phyloP scores from a whole-genome alignment of 2,797 vertebrate species.

The Pseudopleuronectes americanus region DNA sequence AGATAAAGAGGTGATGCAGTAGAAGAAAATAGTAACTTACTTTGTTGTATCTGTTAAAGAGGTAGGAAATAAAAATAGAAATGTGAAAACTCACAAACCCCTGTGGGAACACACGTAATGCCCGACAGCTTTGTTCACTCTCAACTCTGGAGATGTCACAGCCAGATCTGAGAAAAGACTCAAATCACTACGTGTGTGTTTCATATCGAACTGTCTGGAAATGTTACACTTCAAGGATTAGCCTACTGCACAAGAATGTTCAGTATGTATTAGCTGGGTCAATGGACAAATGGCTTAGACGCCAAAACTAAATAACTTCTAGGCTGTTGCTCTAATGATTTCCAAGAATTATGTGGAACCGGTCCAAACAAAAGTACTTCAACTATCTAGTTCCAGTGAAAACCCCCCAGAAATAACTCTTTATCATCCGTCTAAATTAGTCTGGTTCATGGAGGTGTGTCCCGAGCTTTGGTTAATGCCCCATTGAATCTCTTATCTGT shows the following conservation, averaged over 20 bases:
- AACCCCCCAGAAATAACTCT: not conserved
- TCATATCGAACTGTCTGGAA: conserved; percentile 25
- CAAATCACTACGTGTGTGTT: not conserved
- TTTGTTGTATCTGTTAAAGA: conserved; percentile 14
- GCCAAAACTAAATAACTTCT: conserved; percentile 49
- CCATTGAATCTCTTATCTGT: conserved; percentile 45
- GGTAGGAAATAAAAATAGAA: no score
- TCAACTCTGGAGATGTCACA: not conserved
- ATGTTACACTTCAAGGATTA: conserved; percentile 44
- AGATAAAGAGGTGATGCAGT: conserved; percentile 13
- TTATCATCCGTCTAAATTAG: conserved; percentile 35
- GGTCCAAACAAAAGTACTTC: conserved; percentile 22
- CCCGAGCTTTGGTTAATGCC: conserved; percentile 27
- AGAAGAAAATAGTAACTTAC: not conserved
- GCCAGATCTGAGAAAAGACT: not conserved
- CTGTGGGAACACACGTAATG: not conserved
- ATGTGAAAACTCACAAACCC: not conserved
- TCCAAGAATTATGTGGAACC: conserved; percentile 14
- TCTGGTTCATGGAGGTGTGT: conserved; percentile 26
- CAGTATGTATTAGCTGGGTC: conserved; percentile 52
- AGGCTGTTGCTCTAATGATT: conserved; percentile 38
- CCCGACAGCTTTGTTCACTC: not conserved
- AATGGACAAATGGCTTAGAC: conserved; percentile 59
- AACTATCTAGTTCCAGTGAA: not conserved
- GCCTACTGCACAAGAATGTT: conserved; percentile 64